Evolutionary conservation across 1,140 invertebrate genomes (phyloP).

Genomic region (Acarapis woodi): DNA sequence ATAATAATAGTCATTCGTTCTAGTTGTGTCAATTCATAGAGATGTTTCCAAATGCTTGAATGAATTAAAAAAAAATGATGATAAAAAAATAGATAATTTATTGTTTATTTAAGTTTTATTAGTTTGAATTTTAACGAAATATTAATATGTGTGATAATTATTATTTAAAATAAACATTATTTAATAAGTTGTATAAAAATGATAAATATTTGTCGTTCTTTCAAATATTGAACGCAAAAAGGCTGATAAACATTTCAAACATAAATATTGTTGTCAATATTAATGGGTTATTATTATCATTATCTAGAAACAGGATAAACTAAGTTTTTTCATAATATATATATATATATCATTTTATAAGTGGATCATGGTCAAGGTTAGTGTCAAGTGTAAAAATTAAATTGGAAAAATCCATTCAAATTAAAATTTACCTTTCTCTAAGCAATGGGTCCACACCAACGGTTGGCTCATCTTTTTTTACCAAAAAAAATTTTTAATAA

Average conservation of each 20-base stretch:
- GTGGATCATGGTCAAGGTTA: no score
- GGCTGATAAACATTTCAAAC: no score
- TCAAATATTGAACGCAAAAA: no score
- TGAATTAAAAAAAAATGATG: neutral
- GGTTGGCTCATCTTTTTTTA: constrained; percentile 22
- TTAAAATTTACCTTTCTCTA: constrained; percentile 1
- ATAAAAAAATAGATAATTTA: neutral
- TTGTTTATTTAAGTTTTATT: neutral
- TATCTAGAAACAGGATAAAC: no score
- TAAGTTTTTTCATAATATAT: no score
- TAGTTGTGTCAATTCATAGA: constrained; percentile 46
- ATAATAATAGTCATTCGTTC: constrained; percentile 20
- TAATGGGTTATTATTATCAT: no score
- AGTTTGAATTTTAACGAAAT: neutral
- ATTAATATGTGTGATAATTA: neutral
- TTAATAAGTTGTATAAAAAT: neutral
- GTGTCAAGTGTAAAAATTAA: no score
- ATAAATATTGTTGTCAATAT: no score
- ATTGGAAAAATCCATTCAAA: neutral
- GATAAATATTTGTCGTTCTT: neutral
- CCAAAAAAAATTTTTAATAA: no score
- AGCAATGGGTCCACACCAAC: constrained; percentile 19
- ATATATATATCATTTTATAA: no score
- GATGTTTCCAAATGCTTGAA: constrained; percentile 50
- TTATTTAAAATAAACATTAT: neutral